Evolutionary conservation across 1,140 invertebrate genomes (phyloP).

Genomic region (Galendromus occidentalis): DNA sequence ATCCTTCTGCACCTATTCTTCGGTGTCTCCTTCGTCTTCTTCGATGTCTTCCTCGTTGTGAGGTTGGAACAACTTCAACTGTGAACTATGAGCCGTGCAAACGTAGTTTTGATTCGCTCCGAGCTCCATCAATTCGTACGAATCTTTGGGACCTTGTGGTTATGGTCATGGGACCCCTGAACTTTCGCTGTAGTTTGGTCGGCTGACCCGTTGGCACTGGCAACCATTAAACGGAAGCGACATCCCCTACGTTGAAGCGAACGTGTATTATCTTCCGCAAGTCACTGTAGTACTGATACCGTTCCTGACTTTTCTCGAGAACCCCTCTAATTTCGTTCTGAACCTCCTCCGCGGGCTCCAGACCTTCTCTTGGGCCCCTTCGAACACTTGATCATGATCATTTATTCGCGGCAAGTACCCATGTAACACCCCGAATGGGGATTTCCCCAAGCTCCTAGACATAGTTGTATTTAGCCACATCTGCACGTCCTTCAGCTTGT

Average conservation of each 20-base stretch:
- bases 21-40: neutral
- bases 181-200: conserved; percentile 1
- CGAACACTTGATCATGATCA: neutral
- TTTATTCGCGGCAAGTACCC: neutral
- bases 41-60: neutral
- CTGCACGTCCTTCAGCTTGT: neutral
- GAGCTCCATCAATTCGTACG: neutral
- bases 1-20: no score
- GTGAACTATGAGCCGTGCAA: neutral
- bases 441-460: neutral
- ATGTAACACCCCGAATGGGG: neutral
- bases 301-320: neutral
- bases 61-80: neutral
- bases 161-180: neutral
- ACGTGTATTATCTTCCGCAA: neutral
- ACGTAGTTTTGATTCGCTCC: neutral
- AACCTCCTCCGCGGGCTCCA: neutral
- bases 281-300: neutral
- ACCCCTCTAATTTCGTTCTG: neutral
- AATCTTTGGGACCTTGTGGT: neutral
- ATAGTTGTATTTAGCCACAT: neutral
- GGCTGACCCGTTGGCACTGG: neutral
- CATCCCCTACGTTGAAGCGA: neutral
- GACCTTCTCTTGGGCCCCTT: neutral
- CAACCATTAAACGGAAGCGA: neutral